phyloP scores from a whole-genome alignment of 1,140 invertebrate genomes.

The Zaprionus tsacasi region DNA sequence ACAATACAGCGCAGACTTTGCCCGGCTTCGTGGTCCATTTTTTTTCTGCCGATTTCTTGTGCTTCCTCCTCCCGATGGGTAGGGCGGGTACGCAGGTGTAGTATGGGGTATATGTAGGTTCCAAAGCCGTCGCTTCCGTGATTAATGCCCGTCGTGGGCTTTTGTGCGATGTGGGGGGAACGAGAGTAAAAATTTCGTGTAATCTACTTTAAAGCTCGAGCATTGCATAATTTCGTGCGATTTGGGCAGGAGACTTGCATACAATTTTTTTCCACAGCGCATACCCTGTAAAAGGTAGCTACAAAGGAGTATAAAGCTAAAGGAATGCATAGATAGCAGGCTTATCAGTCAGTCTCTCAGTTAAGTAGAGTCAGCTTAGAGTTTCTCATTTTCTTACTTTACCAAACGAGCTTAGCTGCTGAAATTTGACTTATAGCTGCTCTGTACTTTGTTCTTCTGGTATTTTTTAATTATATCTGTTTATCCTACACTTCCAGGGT shows the following conservation, averaged over 20 bases:
- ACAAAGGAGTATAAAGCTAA: not conserved
- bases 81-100: not conserved
- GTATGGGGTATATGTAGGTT: not conserved
- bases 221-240: conserved; percentile 73
- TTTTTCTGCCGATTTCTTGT: not conserved
- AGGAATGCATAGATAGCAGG: not conserved
- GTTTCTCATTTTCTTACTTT: no score
- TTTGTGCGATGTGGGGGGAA: conserved; percentile 62
- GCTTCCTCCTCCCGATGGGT: not conserved
- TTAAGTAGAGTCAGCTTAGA: no score
- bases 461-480: no score
- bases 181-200: conserved; percentile 63
- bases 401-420: no score
- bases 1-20: conserved; percentile 22
- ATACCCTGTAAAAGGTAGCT: not conserved
- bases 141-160: conserved; percentile 81
- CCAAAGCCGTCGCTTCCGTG: conserved; percentile 49
- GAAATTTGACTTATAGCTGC: no score
- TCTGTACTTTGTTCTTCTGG: no score
- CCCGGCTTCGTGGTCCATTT: conserved; percentile 3
- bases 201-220: conserved; percentile 79
- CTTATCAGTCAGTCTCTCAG: no score
- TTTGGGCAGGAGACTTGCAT: conserved; percentile 41
- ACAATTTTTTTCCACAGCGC: not conserved
- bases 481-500: not conserved